Evolutionary conservation across 2,113 vertebrate species (phyloP), one percentile per base, ranked within the genome.

Genomic region (Campylomormyrus numenius): DNA sequence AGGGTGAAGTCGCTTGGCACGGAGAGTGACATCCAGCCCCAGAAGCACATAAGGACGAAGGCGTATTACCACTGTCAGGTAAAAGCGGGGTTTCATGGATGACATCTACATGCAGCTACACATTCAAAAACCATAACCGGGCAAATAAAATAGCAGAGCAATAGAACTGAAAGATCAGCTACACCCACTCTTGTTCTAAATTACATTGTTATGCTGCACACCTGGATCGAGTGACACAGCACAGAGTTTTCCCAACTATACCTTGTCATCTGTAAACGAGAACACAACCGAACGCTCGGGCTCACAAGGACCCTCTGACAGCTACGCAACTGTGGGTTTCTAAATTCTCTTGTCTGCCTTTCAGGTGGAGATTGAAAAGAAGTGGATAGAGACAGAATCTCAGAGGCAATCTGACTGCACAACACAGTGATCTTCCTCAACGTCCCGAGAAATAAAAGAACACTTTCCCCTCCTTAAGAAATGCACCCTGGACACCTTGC

Each of bases 351-450:
- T 42, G 46, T 84, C 42, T 66, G 35, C 90, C 2, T 19, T 74
- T 87, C 91, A 99, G 98, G 97, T 99, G 94, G 97, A 99, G 94
- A 99, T 99, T 93, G 98, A 99, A 93, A 98, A 97, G 95, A 99
- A 98, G 92, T 96, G 96, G 96, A 98, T 99, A 92, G 96, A 96
- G 89, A 96, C 96, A 42, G 98, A 99, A 91, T 94, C 96, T 42
- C 94, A 96, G 91, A 97, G 94, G 92, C 94, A 97, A 17, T 94
- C 96, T 31, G 96, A 95, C 87, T 99, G 98, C 56, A 91, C 96
- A 66, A 96, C 97, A 88, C 98, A 99, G 92, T 96, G 94, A 96
- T 62, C 21, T 84, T 45, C 77, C 62, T 88, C 89, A 85, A 84
- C 42, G 92, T 92, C 90, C 92, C 56, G 88, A 50, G 50, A 74